Conservation (phyloP, 2,888 invertebrate species). For the Cryptocheilus praepositus region DNA sequence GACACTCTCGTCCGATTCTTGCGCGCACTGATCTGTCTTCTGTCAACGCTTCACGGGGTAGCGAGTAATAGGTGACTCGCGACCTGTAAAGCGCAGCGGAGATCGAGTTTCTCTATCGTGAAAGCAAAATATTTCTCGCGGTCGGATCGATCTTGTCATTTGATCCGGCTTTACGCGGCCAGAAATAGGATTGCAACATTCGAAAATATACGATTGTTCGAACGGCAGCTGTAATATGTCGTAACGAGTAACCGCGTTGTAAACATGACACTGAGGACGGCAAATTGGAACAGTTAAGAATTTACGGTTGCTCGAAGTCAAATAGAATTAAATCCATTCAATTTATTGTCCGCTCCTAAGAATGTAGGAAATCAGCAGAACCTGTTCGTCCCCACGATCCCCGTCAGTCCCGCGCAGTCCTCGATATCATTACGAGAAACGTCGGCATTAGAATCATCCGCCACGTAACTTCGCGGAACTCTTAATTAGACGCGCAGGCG, state of each 20-base stretch:
- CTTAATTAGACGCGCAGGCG: too few relatives aligned
- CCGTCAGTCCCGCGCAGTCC: not conserved
- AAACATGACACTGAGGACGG: too few relatives aligned
- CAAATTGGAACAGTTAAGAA: too few relatives aligned
- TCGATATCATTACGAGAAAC: not conserved
- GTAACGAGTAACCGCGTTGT: too few relatives aligned
- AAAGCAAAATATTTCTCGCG: not conserved
- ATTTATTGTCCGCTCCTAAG: too few relatives aligned
- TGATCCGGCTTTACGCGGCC: too few relatives aligned
- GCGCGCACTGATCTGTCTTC: not conserved
- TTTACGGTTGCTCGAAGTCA: too few relatives aligned
- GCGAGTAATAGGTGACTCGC: not conserved
- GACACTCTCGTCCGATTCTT: not conserved
- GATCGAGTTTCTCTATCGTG: slow-evolving; percentile 3
- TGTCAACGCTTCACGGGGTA: not conserved
- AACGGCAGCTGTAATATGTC: too few relatives aligned
- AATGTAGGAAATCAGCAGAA: not conserved
- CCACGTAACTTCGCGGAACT: not conserved
- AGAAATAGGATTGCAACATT: too few relatives aligned
- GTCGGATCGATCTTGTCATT: too few relatives aligned
- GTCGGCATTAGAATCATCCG: not conserved
- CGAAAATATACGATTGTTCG: too few relatives aligned
- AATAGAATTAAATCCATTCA: too few relatives aligned
- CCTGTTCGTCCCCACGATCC: not conserved
- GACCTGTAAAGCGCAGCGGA: not conserved